These are phyloP conservation scores for Eilema depressum DNA, from an alignment of 2,888 invertebrate genomes.

Conservation along the genomic window DNA sequence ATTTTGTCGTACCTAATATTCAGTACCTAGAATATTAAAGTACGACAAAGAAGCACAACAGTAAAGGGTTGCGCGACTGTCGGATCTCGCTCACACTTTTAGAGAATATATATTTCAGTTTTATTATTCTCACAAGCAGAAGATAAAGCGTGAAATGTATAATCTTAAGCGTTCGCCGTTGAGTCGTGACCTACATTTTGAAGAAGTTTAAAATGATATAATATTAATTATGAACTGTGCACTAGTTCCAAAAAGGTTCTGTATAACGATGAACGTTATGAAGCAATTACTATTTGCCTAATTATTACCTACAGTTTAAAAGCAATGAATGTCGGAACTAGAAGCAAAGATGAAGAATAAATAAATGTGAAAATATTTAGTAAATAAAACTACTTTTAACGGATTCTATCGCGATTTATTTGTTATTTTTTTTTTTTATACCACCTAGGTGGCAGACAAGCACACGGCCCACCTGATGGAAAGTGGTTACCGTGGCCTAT, in stretches of 20 bases:
- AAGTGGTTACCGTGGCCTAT: too few relatives aligned
- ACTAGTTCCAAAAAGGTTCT: constrained; percentile 9
- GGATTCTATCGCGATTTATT: too few relatives aligned
- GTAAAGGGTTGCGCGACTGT: background rate
- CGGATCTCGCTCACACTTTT: background rate
- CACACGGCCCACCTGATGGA: too few relatives aligned
- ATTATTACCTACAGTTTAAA: background rate
- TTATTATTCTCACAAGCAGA: background rate
- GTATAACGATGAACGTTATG: background rate
- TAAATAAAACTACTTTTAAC: too few relatives aligned
- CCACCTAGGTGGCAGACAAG: too few relatives aligned
- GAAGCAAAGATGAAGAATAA: background rate
- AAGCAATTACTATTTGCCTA: background rate
- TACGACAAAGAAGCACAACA: background rate
- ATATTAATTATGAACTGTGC: constrained; percentile 38
- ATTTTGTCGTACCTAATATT: too few relatives aligned
- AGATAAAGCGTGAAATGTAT: background rate
- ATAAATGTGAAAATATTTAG: too few relatives aligned
- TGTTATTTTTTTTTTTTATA: too few relatives aligned
- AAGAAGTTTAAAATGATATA: constrained; percentile 37
- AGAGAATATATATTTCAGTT: background rate
- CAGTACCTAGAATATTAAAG: background rate
- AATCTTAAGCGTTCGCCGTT: background rate
- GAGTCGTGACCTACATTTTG: constrained; percentile 22
- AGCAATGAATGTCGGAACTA: background rate